A percentile compares a stretch with the other conserved stretches of the same genome.
Conservation (phyloP, 2,888 invertebrate genomes). For the Peribatodes rhomboidaria region DNA sequence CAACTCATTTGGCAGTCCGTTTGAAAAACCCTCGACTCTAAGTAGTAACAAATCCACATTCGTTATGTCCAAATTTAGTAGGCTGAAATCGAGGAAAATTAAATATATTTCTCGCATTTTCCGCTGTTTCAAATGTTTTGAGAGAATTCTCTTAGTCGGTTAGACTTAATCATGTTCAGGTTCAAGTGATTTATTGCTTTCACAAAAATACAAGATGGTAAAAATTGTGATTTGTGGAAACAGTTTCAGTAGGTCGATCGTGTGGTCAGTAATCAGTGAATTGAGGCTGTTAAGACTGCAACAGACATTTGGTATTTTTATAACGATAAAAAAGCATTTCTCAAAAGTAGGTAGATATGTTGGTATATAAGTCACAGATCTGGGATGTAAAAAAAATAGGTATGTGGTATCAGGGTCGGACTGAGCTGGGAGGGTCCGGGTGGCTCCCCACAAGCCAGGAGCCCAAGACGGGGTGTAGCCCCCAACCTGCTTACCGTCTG, state of each 20-base stretch:
- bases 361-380: too few species aligned
- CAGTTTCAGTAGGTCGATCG: too few species aligned
- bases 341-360: not conserved
- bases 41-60: slow-evolving; percentile 62
- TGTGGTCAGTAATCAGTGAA: too few species aligned
- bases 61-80: slow-evolving; percentile 40
- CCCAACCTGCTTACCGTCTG: too few species aligned
- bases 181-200: not conserved
- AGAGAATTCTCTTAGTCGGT: not conserved
- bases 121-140: not conserved
- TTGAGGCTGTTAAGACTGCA: not conserved
- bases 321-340: not conserved
- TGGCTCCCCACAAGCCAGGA: too few species aligned
- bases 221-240: too few species aligned
- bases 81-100: slow-evolving; percentile 25
- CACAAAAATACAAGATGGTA: not conserved
- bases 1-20: slow-evolving; percentile 79
- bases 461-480: too few species aligned
- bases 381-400: not conserved
- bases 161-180: not conserved
- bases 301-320: not conserved
- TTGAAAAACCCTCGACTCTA: slow-evolving; percentile 73
- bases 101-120: slow-evolving; percentile 3
- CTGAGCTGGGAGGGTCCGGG: too few species aligned
- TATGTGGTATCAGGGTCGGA: too few species aligned